Conservation (phyloP, 2,797 vertebrate species). For the Clarias platycephalus region DNA sequence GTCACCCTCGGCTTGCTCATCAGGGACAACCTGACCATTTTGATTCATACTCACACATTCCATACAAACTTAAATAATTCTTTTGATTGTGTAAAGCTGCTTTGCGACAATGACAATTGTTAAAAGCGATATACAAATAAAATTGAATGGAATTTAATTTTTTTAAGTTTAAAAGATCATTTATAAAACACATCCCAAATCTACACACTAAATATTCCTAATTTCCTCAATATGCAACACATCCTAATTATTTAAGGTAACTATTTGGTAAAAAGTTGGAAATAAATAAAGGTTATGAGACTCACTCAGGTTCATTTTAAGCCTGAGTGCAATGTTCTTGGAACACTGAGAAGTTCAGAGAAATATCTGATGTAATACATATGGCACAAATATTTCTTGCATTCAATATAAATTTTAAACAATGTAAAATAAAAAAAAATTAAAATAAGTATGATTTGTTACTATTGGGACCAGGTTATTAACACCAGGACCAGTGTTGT, state of each 20-base stretch:
- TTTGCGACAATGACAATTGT: too few relatives aligned
- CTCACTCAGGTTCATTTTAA: background rate
- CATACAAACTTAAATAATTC: too few relatives aligned
- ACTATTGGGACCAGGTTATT: background rate
- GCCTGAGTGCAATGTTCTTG: background rate
- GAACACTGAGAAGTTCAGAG: background rate
- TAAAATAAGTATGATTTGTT: background rate
- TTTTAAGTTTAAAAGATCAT: background rate
- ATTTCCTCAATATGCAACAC: background rate
- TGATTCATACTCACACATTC: too few relatives aligned
- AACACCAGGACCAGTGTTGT: background rate
- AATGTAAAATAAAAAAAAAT: background rate
- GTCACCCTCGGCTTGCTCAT: too few relatives aligned
- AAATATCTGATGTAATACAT: background rate
- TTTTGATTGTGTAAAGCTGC: too few relatives aligned
- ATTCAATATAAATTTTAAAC: background rate
- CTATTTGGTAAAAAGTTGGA: background rate
- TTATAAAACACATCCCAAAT: background rate
- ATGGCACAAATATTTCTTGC: background rate
- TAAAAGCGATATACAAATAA: too few relatives aligned
- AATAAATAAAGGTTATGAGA: background rate
- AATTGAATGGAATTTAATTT: too few relatives aligned
- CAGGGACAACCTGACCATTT: too few relatives aligned
- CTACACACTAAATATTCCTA: too few relatives aligned
- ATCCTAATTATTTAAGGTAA: background rate